Base-by-base conservation (phyloP, 2,888 invertebrate genomes). In the Phengaris arion region DNA sequence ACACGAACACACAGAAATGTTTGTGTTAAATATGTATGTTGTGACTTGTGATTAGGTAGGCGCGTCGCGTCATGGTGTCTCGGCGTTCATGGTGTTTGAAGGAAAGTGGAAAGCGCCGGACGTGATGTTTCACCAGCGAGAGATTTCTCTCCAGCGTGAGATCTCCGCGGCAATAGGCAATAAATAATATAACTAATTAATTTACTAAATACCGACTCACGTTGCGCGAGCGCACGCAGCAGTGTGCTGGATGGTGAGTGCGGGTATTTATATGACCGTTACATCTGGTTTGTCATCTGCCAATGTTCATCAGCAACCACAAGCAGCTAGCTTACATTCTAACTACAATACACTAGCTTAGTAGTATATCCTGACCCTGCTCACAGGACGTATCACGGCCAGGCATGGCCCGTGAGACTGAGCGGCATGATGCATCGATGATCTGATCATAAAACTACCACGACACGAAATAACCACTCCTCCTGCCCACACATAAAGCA, bases 101-200 rank as follows among this genome's bases (percentile, higher is more conserved):
- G 76, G 76, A 76, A 76, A 76, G 76, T 76, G 74, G 76, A 76
- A 76, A 76, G 76, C 74, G 76, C 70, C 75, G 75, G 75, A 75
- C 75, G 69, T 75, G 75, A 69, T 70, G 70, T 35, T 13, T 72
- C 35, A 54, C 69, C 69, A 72, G 52, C 35, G 52, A 52, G 10
- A 52, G 72, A 15, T 72, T 72, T 72, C 72, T 72, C 72, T 52
- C 35, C 72, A 72, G 35, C 72, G 15, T 52, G 10, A 52, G 52
- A 72, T 72, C 72, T 54, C 52, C 64, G 64, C 64, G 13, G 64
- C 64, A 45, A 64, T 64, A 45, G 64, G 35, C 64, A 35, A 64
- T 64, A 64, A 64, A 64, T 64, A 64, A 64, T 64, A 64, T 45
- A 64, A 64, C 64, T 64, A 64, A 64, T 64, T 64, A 64, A 64